Evolutionary conservation across 2,888 invertebrate species (phyloP).

Genomic region (Ferdinandea cuprea): DNA sequence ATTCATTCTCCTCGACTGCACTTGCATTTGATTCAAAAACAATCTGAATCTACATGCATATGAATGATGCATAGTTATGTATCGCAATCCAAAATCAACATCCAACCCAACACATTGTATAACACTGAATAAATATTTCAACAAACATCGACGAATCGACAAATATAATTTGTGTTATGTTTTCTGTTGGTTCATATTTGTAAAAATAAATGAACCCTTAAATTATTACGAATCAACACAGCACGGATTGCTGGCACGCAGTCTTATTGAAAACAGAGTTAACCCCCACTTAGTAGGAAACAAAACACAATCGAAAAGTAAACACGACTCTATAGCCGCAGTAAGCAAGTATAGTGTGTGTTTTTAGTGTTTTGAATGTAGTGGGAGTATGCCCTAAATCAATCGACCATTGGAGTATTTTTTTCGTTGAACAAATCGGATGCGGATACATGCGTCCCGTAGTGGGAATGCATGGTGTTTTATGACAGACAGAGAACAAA

Average conservation of each 20-base stretch:
- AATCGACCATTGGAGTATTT: slow-evolving; percentile 59
- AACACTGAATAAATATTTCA: slow-evolving; percentile 72
- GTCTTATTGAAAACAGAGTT: slow-evolving; percentile 13
- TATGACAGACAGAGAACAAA: slow-evolving; percentile 36
- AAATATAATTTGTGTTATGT: slow-evolving; percentile 57
- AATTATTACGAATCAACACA: slow-evolving; percentile 66
- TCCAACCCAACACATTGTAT: slow-evolving; percentile 29
- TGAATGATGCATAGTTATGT: slow-evolving; percentile 1
- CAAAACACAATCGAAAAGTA: slow-evolving; percentile 38
- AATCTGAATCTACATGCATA: slow-evolving; percentile 6
- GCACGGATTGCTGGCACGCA: not conserved
- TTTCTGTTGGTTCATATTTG: slow-evolving; percentile 69
- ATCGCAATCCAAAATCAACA: slow-evolving; percentile 4
- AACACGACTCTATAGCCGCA: slow-evolving; percentile 39
- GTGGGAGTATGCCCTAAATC: slow-evolving; percentile 63
- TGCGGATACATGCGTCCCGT: slow-evolving; percentile 50
- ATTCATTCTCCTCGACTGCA: slow-evolving; percentile 44
- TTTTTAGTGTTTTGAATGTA: slow-evolving; percentile 18
- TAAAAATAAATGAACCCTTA: slow-evolving; percentile 74
- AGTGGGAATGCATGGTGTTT: slow-evolving; percentile 57
- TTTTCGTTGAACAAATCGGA: slow-evolving; percentile 46
- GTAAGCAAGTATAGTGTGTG: slow-evolving; percentile 37
- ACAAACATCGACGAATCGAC: slow-evolving; percentile 63
- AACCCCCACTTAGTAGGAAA: slow-evolving; percentile 22
- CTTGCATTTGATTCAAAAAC: slow-evolving; percentile 26